Evolutionary conservation across 2,113 vertebrate species (phyloP), one percentile per base, ranked within the genome.

Genomic region (Scytalopus superciliaris): DNA sequence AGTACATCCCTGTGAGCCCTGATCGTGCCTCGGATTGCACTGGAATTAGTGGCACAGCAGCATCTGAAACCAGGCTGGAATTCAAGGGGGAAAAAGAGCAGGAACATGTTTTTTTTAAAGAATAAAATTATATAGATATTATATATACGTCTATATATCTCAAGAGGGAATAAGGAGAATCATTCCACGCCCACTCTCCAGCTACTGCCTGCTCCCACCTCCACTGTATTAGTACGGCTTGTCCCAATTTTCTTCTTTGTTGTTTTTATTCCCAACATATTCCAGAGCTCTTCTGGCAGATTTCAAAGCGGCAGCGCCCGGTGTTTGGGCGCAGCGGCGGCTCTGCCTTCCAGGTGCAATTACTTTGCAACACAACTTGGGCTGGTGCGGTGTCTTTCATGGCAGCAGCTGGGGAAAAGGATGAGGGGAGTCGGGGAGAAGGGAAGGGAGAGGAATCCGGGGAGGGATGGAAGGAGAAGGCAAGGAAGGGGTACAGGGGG

Each of bases 321-420:
- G 73, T 67, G 92, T 74, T 95, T 22, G 76, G 95, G 87, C 22
- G 6, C 79, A 9, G 93, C 10, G 2, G 55, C 12, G 12, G 80
- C 90, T 95, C 53, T 97, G 95, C 97, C 97, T 97, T 90, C 84
- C 91, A 67, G 97, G 76, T 95, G 60, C 95, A 97, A 97, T 97
- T 97, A 97, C 94, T 94, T 79, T 49, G 94, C 96, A 94, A 94
- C 93, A 95, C 97, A 96, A 83, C 94, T 96, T 94, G 53, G 77
- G 94, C 96, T 89, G 91, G 85, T 2, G 5, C 59, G 0, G 55
- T 1, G 47, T 4, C 93, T 94, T 87, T 79, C 59, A 5, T 33
- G 66, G 64, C 14, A 28, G 75, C 22, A 39, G 67, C 66, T 5
- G 14, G 72, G 59, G 21, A 70, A 57, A 45, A 39, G 2, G 8